A percentile compares a stretch with the other conserved stretches of the same genome.
phyloP scores from a whole-genome alignment of 2,797 vertebrate species.

The Sparus aurata region DNA sequence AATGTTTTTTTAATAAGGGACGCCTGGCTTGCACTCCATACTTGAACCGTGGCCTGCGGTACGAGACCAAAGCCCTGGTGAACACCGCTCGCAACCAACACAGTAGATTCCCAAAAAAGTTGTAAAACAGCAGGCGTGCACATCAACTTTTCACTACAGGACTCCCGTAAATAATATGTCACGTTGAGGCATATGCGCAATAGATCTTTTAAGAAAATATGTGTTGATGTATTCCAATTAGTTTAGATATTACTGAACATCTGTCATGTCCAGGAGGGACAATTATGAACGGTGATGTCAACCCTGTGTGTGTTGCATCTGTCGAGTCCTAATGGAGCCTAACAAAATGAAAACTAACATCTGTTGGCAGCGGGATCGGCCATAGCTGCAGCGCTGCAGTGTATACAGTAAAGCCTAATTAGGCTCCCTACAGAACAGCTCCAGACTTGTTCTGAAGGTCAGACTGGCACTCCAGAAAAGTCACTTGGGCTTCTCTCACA shows the following conservation, averaged over 20 bases:
- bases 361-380: conserved; percentile 55
- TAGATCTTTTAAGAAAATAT: conserved; percentile 12
- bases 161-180: conserved; percentile 32
- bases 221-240: conserved; percentile 70
- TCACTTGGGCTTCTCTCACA: not conserved
- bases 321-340: conserved; percentile 60
- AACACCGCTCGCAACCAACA: conserved; percentile 21
- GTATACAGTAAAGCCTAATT: conserved; percentile 25
- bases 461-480: conserved; percentile 10
- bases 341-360: conserved; percentile 68
- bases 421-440: conserved; percentile 22
- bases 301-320: conserved; percentile 67
- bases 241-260: conserved; percentile 69
- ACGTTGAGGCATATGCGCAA: conserved; percentile 19
- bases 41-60: conserved; percentile 33
- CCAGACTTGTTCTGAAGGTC: conserved; percentile 38
- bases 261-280: conserved; percentile 68
- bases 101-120: not conserved
- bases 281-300: conserved; percentile 67
- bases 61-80: conserved; percentile 19
- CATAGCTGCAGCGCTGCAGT: conserved; percentile 19
- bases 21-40: conserved; percentile 31
- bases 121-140: conserved; percentile 34
- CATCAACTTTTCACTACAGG: conserved; percentile 6
- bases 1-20: conserved; percentile 58